Evolutionary conservation across 2,797 vertebrate species (phyloP), one percentile per base, ranked within the genome.

Genomic region (Coccyzus lansbergi): DNA sequence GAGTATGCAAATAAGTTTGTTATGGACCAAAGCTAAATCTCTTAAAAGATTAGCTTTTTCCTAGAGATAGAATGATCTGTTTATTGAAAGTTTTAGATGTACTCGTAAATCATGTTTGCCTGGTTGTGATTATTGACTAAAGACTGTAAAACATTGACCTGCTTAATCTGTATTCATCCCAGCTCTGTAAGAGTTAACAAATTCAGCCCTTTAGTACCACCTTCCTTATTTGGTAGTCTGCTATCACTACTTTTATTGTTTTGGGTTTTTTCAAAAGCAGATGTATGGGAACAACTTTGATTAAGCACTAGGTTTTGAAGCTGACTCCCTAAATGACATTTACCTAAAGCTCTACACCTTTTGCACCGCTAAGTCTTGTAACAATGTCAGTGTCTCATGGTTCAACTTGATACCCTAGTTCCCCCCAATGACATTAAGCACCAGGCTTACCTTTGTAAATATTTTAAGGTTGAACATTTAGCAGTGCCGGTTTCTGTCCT

Each of bases 111-210:
- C 16, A 2, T 63, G 49, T 87, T 94, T 92, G 70, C 44, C 63
- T 80, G 40, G 24, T 71, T 78, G 63, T 69, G 49, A 31, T 89
- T 91, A 70, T 62, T 92, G 91, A 55, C 71, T 58, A 25, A 91
- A 94, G 70, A 19, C 15, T 20, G 21, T 80, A 74, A 87, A 89
- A 91, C 82, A 79, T 93, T 94, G 84, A 91, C 79, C 79, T 40
- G 17, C 51, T 72, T 58, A 49, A 78, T 71, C 69, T 86, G 0
- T 38, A 53, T 76, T 90, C 38, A 6, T 90, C 52, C 56, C 59
- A 59, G 34, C 38, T 76, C 63, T 79, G 31, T 63, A 59, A 38
- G 64, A 91, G 24, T 92, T 87, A 34, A 49, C 24, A 46, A 80
- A 89, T 7, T 33, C 52, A 62, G 25, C 24, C 28, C 44, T 89